phyloP scores from a whole-genome alignment of 2,113 vertebrate species.

The Prietella phreatophila region DNA sequence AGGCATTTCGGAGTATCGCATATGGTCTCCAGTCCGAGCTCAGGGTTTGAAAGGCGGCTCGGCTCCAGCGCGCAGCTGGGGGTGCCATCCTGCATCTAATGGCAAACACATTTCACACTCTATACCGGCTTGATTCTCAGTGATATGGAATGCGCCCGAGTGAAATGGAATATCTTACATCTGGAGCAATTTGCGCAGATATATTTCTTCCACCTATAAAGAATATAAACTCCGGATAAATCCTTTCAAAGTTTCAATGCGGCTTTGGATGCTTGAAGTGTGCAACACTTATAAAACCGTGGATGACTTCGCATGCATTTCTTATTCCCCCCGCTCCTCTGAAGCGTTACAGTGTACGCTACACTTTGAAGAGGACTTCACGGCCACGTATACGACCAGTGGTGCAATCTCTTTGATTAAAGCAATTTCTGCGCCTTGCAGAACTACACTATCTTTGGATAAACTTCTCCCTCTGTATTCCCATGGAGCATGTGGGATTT shows the following conservation, averaged over 20 bases:
- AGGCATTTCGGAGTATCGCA: background rate
- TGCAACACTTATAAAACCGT: background rate
- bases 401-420: background rate
- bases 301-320: background rate
- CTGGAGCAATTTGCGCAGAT: constrained; percentile 36
- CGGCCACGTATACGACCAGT: constrained; percentile 11
- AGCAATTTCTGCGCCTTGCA: constrained; percentile 1
- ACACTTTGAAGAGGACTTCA: background rate
- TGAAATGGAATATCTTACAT: constrained; percentile 57
- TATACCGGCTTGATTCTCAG: constrained; percentile 71
- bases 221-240: background rate
- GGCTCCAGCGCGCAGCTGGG: constrained; percentile 72
- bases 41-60: background rate
- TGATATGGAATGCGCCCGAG: constrained; percentile 65
- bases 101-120: constrained; percentile 82
- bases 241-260: background rate
- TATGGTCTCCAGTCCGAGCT: constrained; percentile 26
- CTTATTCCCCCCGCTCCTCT: background rate
- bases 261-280: background rate
- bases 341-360: background rate
- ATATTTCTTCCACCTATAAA: background rate
- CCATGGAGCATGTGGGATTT: constrained; percentile 42
- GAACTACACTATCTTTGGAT: constrained; percentile 21
- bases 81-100: constrained; percentile 72
- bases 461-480: constrained; percentile 9